Evolutionary conservation across 2,888 invertebrate genomes (phyloP), one percentile per base, ranked within the genome.

Genomic region (Protula sp.): DNA sequence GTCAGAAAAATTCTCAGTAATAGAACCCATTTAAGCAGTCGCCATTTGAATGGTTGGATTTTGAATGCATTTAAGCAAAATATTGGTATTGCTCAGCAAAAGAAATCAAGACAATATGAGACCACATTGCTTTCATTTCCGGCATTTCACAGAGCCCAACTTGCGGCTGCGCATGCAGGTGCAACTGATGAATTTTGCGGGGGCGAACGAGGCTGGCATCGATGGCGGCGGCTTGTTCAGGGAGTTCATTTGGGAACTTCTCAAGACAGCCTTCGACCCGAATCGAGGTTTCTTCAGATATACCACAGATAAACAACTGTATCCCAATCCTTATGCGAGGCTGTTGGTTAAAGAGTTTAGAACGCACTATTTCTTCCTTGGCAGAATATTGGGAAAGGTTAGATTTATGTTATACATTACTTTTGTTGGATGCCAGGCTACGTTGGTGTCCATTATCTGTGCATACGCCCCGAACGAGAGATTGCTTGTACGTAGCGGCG

Each of bases 221-320:
- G 99, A 99, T 79, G 98, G 98, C 1, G 98, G 98, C 1, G 98
- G 98, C 0, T 86, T 99, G 19, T 94, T 95, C 77, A 86, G 97
- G 53, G 99, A 99, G 81, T 98, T 98, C 79, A 84, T 98, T 2
- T 90, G 91, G 1, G 95, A 97, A 80, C 84, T 98, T 9, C 85
- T 98, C 30, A 94, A 92, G 85, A 92, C 94, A 0, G 91, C 75
- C 0, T 97, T 97, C 77, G 95, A 98, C 83, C 95, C 98, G 0
- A 95, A 95, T 80, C 85, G 97, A 58, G 98, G 98, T 0, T 89
- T 98, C 78, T 95, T 95, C 78, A 84, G 86, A 60, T 59, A 93
- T 54, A 95, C 95, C 2, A 81, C 93, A 31, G 94, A 97, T 80
- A 91, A 94, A 77, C 88, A 92, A 82, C 83, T 99, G 45, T 99